Evolutionary conservation across 2,797 vertebrate genomes (phyloP).

Genomic region (Myioborus melanocephalus): DNA sequence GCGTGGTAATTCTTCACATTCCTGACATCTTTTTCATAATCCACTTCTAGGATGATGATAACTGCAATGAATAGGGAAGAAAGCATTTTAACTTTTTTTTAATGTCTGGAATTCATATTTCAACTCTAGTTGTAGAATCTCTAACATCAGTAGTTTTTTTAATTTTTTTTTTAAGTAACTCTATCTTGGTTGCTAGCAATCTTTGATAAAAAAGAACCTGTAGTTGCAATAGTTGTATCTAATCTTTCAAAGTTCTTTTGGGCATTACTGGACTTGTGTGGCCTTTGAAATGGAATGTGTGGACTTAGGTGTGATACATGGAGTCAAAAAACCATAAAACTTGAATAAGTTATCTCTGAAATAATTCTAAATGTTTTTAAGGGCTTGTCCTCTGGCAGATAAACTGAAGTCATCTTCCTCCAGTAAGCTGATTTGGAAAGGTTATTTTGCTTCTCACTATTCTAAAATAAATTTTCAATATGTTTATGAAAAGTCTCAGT

Average conservation of each 20-base stretch:
- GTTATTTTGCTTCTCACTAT: not conserved
- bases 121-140: not conserved
- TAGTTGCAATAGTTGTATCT: not conserved
- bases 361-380: not conserved
- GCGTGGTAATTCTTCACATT: constrained; percentile 56
- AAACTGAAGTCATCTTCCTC: not conserved
- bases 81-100: not conserved
- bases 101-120: not conserved
- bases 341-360: not conserved
- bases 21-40: constrained; percentile 61
- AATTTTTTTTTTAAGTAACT: not conserved
- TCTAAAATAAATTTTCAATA: not conserved
- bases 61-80: not conserved
- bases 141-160: not conserved
- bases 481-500: not conserved
- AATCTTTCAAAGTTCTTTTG: not conserved
- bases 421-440: not conserved
- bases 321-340: not conserved
- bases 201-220: not conserved
- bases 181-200: not conserved
- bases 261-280: not conserved
- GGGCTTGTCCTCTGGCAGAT: not conserved
- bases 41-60: constrained; percentile 9
- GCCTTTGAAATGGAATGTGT: not conserved
- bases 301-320: not conserved